Percentiles rank a stretch among this genome's conserved stretches.
These are phyloP conservation scores for Heliconius hermathena DNA, from an alignment of 1,140 invertebrate genomes.

Conservation along the genomic window DNA sequence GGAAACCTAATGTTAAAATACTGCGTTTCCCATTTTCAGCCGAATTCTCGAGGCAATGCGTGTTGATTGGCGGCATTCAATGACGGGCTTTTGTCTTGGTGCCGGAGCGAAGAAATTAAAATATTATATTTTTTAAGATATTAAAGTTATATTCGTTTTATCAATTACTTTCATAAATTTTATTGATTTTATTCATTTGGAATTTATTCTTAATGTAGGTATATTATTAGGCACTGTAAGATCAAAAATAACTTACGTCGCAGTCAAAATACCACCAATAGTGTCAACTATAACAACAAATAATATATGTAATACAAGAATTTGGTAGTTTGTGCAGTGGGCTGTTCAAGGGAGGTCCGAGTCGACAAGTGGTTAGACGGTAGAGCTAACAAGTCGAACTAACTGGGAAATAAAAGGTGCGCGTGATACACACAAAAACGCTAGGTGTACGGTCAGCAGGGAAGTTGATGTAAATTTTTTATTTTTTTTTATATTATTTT, in stretches of 20 bases:
- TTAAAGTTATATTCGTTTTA: no score
- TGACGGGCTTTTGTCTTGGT: no score
- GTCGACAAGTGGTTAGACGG: conserved; percentile 52
- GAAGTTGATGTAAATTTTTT: neutral
- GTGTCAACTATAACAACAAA: conserved; percentile 2
- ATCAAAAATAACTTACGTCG: neutral
- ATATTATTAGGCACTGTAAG: no score
- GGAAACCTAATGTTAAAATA: no score
- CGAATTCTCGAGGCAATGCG: no score
- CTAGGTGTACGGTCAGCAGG: conserved; percentile 22
- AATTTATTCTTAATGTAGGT: no score
- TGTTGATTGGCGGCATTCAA: no score
- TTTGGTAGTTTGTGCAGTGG: conserved; percentile 19
- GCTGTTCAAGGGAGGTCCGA: conserved; percentile 47
- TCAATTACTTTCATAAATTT: no score
- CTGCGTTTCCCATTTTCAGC: no score
- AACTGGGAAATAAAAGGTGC: conserved; percentile 57
- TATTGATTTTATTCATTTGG: no score
- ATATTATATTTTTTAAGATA: no score
- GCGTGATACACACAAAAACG: conserved; percentile 56
- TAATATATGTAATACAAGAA: conserved; percentile 3
- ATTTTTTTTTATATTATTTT: neutral
- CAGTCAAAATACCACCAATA: neutral
- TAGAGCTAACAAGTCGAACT: conserved; percentile 61
- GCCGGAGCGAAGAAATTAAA: no score